Percentiles rank a stretch among this genome's conserved stretches.
These are phyloP conservation scores for Dicyrtomina minuta DNA, from an alignment of 2,888 invertebrate species.

Conservation along the genomic window DNA sequence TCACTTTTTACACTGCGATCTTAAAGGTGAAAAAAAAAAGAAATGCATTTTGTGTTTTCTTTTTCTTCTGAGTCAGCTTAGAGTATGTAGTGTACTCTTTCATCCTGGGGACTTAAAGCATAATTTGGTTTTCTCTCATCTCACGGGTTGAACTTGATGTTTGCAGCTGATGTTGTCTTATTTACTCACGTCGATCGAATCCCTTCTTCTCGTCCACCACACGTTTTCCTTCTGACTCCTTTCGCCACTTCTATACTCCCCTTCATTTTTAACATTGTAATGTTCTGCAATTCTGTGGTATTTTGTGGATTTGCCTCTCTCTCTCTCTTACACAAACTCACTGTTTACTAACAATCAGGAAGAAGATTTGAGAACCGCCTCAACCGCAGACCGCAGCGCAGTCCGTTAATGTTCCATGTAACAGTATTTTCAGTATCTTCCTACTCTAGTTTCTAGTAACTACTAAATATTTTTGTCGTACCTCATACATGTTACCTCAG, in stretches of 20 bases:
- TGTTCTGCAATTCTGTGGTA: not conserved
- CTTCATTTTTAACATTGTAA: not conserved
- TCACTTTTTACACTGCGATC: too few relatives aligned
- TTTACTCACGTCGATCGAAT: conserved; percentile 13
- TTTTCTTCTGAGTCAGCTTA: not conserved
- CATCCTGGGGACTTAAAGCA: conserved; percentile 6
- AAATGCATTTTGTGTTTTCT: not conserved
- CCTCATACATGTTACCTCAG: too few relatives aligned
- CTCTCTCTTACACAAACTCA: not conserved
- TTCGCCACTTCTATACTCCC: not conserved
- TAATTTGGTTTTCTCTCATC: conserved; percentile 15
- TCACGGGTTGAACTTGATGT: not conserved
- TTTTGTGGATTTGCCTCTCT: not conserved
- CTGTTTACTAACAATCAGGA: not conserved
- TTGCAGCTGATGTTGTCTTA: conserved; percentile 14
- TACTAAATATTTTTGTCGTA: too few relatives aligned
- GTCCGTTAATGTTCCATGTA: conserved; percentile 12
- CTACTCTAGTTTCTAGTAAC: too few relatives aligned
- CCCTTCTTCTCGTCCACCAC: not conserved
- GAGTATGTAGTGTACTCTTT: not conserved
- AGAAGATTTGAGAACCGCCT: not conserved
- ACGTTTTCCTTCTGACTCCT: not conserved
- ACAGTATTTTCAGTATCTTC: too few relatives aligned
- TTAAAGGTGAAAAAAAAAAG: not conserved
- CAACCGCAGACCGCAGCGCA: not conserved